These are phyloP conservation scores for Boloria selene DNA, from an alignment of 2,888 invertebrate genomes.

Conservation along the genomic window DNA sequence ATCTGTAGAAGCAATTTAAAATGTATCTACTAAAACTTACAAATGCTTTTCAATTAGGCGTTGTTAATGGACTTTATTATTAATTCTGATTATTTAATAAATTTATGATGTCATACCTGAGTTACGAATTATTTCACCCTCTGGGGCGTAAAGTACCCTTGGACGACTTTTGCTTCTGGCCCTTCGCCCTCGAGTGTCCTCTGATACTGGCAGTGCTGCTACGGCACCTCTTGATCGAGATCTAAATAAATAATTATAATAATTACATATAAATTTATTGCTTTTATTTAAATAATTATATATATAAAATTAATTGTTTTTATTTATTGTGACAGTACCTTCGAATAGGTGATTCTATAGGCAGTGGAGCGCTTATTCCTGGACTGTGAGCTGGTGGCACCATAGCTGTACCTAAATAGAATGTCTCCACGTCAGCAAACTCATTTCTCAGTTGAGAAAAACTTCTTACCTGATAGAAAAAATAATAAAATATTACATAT, in stretches of 20 bases:
- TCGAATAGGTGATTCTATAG: constrained; percentile 74
- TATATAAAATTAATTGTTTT: background rate
- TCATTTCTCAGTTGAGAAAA: constrained; percentile 96
- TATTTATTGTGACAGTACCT: constrained; percentile 50
- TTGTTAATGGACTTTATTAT: background rate
- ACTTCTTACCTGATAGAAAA: constrained; percentile 87
- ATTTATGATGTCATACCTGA: constrained; percentile 76
- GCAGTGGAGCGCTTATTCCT: constrained; percentile 69
- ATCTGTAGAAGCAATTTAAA: constrained; percentile 71
- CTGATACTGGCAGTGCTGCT: constrained; percentile 64
- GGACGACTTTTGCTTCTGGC: constrained; percentile 93
- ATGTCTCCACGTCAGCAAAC: constrained; percentile 94
- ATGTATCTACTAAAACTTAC: background rate
- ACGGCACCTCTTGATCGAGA: constrained; percentile 73
- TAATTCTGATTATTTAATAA: background rate
- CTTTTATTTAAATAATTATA: background rate
- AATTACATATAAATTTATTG: background rate
- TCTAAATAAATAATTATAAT: constrained; percentile 44
- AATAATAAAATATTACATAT: background rate
- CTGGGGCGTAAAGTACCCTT: constrained; percentile 91
- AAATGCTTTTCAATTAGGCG: background rate
- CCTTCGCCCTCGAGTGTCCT: constrained; percentile 71
- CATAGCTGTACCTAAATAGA: constrained; percentile 86
- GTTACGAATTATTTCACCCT: constrained; percentile 90
- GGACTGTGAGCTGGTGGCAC: constrained; percentile 70